Evolutionary conservation across 2,113 vertebrate species (phyloP).

Genomic region (Calyptomena viridis): DNA sequence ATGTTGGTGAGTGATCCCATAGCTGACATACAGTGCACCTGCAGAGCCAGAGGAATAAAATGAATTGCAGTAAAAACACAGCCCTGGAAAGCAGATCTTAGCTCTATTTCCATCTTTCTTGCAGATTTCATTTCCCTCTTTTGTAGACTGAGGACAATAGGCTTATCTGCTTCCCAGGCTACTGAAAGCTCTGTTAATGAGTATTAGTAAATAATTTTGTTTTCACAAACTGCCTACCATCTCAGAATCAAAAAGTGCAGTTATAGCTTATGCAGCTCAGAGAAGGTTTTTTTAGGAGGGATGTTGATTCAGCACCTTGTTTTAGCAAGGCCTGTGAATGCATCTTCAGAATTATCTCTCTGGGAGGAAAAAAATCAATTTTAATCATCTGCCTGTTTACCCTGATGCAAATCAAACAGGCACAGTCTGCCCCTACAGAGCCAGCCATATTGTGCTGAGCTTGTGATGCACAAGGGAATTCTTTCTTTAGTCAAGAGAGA

Average conservation of each 20-base stretch:
- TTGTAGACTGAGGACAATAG: not conserved
- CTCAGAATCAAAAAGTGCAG: conserved; percentile 5
- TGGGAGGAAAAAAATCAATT: conserved; percentile 22
- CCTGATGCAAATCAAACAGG: conserved; percentile 12
- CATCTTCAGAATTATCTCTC: not conserved
- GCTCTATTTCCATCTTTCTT: not conserved
- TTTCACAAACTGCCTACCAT: not conserved
- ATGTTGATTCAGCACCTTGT: not conserved
- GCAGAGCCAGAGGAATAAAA: not conserved
- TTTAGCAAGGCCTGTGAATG: conserved; percentile 2
- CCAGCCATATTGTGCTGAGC: not conserved
- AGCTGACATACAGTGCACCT: not conserved
- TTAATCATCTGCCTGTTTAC: conserved; percentile 43
- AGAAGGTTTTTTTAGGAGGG: not conserved
- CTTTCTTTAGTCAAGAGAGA: conserved; percentile 1
- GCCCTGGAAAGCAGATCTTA: not conserved
- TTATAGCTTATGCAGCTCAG: not conserved
- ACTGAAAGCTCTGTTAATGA: conserved; percentile 16
- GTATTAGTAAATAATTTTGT: not conserved
- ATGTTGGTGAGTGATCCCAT: not conserved
- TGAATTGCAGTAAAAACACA: not conserved
- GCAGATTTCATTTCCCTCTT: not conserved
- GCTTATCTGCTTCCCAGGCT: not conserved
- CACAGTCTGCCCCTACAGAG: not conserved
- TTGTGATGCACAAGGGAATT: not conserved